Base-by-base conservation (phyloP, 2,797 vertebrate species). In the Atherinosoma microstoma region DNA sequence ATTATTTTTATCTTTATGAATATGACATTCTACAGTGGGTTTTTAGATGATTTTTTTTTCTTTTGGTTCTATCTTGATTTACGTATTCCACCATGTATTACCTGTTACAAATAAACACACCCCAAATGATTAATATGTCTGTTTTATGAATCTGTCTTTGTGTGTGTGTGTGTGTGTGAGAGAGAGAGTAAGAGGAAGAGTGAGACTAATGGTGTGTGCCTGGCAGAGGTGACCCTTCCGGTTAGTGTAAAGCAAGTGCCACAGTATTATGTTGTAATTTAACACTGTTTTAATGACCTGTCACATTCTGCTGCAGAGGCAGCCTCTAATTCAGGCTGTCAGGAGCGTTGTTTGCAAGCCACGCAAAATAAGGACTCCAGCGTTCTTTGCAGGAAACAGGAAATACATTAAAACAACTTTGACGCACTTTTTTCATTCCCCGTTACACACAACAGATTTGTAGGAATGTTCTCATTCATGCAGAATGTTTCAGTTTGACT, bases 1-100 rank as follows among this genome's bases (percentile, higher is more conserved):
- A 82, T 98, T 97, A 95, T 98, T 98, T 98, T 98, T 97, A 97
- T 97, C 96, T 96, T 96, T 92, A 95, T 95, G 96, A 97, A 95
- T 93, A 95, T 95, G 71, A 92, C 95, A 96, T 96, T 96, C 95
- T 95, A 92, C 94, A 92, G 92, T 96, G 95, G 89, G 70, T 96
- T 98, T 98, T 96, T 97, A 96, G 95, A 96, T 92, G 82, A 90
- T 91, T 85, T 91, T 85, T 76, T 30, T 83, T 91, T 80, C 16
- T 66, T 62, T 75, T 58, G 79, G 82, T 91, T 92, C 94, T 95
- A 94, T 96, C 94, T 97, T 97, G 92, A 96, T 98, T 98, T 97
- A 95, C 94, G 95, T 97, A 97, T 96, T 93, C 94, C 95, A 92
- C 95, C 96, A 96, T 97, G 97, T 98, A 97, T 96, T 97, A 97